Percentiles rank a stretch among this genome's conserved stretches.
phyloP scores from a whole-genome alignment of 2,797 vertebrate genomes.

The Poecilia velifera region DNA sequence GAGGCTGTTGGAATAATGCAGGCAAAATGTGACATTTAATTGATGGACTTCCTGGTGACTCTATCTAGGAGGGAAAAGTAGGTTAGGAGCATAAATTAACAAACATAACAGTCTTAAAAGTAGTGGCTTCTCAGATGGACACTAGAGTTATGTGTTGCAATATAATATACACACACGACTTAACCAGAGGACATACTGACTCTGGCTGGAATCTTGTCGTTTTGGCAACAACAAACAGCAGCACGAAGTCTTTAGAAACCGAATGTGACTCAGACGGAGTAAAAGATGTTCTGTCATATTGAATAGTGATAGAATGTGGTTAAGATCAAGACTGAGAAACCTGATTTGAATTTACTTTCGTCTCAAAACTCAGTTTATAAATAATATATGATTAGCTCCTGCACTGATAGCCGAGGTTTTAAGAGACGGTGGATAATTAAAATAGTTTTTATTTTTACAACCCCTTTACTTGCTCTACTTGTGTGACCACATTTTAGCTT shows the following conservation, averaged over 20 bases:
- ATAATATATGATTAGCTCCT: neutral
- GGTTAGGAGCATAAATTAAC: neutral
- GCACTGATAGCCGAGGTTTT: neutral
- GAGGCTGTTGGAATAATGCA: too few species aligned
- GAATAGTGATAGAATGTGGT: neutral
- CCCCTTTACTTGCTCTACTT: too few species aligned
- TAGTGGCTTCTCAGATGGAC: neutral
- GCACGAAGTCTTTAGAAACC: slow-evolving; percentile 12
- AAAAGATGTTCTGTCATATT: neutral
- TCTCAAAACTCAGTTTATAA: neutral
- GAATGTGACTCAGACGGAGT: neutral
- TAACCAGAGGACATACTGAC: neutral
- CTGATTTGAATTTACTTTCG: neutral
- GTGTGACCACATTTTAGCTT: too few species aligned
- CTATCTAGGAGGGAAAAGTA: neutral
- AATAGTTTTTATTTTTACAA: too few species aligned
- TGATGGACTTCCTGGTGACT: too few species aligned
- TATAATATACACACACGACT: neutral
- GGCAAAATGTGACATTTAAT: too few species aligned
- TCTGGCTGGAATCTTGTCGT: neutral
- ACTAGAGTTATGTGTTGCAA: neutral
- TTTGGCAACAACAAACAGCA: too few species aligned
- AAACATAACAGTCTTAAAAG: neutral
- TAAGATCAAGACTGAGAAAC: neutral
- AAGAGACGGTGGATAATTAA: neutral